Evolutionary conservation across 2,797 vertebrate species (phyloP), one percentile per base, ranked within the genome.

Genomic region (Trichosurus vulpecula): DNA sequence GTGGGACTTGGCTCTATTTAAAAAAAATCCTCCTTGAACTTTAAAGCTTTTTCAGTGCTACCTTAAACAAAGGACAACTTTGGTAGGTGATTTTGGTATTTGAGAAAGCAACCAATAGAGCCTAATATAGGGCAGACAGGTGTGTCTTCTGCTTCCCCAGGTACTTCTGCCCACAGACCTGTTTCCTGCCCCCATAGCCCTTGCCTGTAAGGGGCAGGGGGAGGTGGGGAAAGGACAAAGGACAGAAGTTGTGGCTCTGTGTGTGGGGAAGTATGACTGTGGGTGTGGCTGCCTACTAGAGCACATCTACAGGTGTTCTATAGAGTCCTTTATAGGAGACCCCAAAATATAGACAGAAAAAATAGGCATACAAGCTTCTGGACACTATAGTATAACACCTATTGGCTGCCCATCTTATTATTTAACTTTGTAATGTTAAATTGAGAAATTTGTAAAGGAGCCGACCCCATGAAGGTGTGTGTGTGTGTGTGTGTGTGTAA

Each of bases 31-130:
- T 96, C 57, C 29, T 81, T 92, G 53, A 96, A 66, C 90, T 58
- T 93, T 91, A 95, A 95, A 95, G 55, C n/a, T 61, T 54, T 35
- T 94, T 89, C 55, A 92, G 12, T 54, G n/a, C 96, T 95, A 93
- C 93, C 92, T 96, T 94, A 93, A 92, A 90, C 66, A 90, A 96
- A 95, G 51, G 92, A 5, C 47, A 61, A n/a, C n/a, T 47, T 66
- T 52, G 91, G 35, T 81, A 90, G 54, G 90, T 54, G 74, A 51
- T 47, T 94, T 91, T 57, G 54, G 29, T 74, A 92, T 74, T 58
- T 35, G 96, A 55, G 16, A 13, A 54, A 92, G 19, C 92, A 92
- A 55, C 92, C 55, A 30, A 51, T 29, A 31, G 90, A 81, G 10
- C 52, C 61, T 54, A 41, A 89, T 92, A 74, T 35, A 54, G 52